Evolutionary conservation across 1,140 invertebrate genomes (phyloP), one percentile per base, ranked within the genome.

Genomic region (Papilio glaucus): DNA sequence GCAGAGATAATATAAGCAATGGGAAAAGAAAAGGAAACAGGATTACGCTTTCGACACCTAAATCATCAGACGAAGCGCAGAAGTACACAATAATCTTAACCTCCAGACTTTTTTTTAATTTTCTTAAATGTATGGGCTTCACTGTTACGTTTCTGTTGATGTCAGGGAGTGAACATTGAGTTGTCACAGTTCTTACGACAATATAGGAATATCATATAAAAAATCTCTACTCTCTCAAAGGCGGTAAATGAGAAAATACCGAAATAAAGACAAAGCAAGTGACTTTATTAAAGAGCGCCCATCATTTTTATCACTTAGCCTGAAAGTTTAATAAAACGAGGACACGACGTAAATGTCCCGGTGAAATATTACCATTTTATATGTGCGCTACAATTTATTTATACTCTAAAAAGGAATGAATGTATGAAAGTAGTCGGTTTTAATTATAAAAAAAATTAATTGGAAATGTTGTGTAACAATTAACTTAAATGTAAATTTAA

Each of bases 271-370:
- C 81, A 87, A 85, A 84, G 77, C 79, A 71, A 63, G 70, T 72
- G 74, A 38, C 75, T 82, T 84, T 82, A 86, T 82, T 73, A 82
- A 83, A 76, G 77, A 72, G 77, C 77, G 79, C 74, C 79, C 80
- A 81, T 87, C 80, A 88, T 89, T 90, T 89, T 90, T 90, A 89
- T 89, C 84, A 87, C 83, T 88, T 90, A 82, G 72, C 82, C 72
- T 76, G 81, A 85, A 86, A 89, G 83, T 89, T 89, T 90, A 90
- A 90, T 90, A 91, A 91, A 88, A 85, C 75, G 82, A 77, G 74
- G 82, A 85, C 83, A 83, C 73, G 77, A 33, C 76, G 71, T 42
- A 69, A 71, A 75, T 61, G 65, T 71, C 72, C 79, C 81, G 84
- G 77, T 87, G 79, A 90, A 83, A 80, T 89, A 89, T 85, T 85